Percentiles rank a stretch among this genome's conserved stretches.
phyloP scores from a whole-genome alignment of 2,113 vertebrate genomes.

The Tetraodon nigroviridis region DNA sequence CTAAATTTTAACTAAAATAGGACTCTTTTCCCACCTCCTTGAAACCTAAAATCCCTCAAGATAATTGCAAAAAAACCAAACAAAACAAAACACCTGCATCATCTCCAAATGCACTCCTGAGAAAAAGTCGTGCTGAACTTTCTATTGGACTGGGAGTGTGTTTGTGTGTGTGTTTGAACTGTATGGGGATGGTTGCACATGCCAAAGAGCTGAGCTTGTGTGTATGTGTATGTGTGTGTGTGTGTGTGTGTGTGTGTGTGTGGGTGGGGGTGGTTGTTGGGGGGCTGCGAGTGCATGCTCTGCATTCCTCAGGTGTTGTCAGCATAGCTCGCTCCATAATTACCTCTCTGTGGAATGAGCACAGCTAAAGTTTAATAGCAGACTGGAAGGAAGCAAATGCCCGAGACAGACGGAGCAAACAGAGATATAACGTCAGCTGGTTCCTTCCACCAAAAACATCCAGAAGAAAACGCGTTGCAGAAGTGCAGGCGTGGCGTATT shows the following conservation, averaged over 20 bases:
- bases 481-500: conserved; percentile 1
- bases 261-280: conserved; percentile 14
- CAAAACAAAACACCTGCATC: conserved; percentile 2
- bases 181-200: conserved; percentile 36
- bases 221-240: conserved; percentile 1
- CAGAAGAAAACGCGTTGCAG: background rate
- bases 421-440: background rate
- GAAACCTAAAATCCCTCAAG: too few species aligned
- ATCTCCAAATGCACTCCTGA: conserved; percentile 14
- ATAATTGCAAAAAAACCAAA: conserved; percentile 6
- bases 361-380: conserved; percentile 25
- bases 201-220: conserved; percentile 14
- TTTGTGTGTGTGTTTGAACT: conserved; percentile 3
- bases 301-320: conserved; percentile 76
- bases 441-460: background rate
- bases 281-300: conserved; percentile 64
- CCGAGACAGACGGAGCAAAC: conserved; percentile 13
- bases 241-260: background rate
- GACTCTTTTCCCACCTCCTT: too few species aligned
- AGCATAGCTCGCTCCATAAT: conserved; percentile 61
- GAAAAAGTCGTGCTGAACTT: conserved; percentile 38
- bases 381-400: conserved; percentile 8
- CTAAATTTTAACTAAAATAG: too few species aligned
- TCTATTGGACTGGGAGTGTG: conserved; percentile 12
- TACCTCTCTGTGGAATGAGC: conserved; percentile 58